Evolutionary conservation across 2,888 invertebrate genomes (phyloP).

Genomic region (Lasioglossum figueresi): DNA sequence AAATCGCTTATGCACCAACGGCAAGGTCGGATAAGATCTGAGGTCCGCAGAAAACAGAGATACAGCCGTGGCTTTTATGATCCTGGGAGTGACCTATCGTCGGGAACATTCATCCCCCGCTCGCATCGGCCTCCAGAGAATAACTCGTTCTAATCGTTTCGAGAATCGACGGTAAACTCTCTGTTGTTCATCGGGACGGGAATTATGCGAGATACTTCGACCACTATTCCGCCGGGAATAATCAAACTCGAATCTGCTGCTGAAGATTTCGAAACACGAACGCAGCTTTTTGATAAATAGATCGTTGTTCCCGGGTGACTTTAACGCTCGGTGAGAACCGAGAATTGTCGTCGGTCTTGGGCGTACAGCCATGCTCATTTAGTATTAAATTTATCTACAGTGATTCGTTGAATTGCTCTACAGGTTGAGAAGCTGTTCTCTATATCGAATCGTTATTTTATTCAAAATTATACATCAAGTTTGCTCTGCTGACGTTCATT

Average conservation of each 20-base stretch:
- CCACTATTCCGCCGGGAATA: not conserved
- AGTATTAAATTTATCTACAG: not conserved
- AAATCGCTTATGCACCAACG: constrained; percentile 68
- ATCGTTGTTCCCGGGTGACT: not conserved
- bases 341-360: not conserved
- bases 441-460: not conserved
- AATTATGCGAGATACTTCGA: constrained; percentile 1
- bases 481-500: not conserved
- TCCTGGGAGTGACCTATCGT: constrained; percentile 46
- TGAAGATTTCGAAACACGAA: not conserved
- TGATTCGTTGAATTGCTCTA: not conserved
- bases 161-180: not conserved
- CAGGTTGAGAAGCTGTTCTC: not conserved
- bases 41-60: constrained; percentile 60
- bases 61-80: constrained; percentile 45
- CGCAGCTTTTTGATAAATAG: not conserved
- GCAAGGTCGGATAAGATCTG: constrained; percentile 68
- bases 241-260: not conserved
- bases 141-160: constrained; percentile 22
- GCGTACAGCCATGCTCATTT: not conserved
- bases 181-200: not conserved
- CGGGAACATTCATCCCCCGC: constrained; percentile 7
- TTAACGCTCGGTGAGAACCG: not conserved
- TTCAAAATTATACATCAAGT: not conserved
- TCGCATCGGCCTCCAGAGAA: not conserved